Base-by-base conservation (phyloP, 64 coral and sea anemone genomes). In the Stichodactyla mertensii region DNA sequence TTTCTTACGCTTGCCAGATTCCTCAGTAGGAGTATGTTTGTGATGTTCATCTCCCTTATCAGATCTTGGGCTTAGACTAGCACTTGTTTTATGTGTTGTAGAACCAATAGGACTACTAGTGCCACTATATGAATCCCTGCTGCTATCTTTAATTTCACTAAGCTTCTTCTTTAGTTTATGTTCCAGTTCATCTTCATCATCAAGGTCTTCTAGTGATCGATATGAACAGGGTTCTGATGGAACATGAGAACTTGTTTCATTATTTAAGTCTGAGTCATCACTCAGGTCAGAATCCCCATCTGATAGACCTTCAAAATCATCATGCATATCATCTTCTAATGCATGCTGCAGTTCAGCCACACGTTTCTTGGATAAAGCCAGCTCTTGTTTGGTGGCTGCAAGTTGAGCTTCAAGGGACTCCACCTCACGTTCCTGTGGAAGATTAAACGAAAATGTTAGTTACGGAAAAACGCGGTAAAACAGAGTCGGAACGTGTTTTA, bases 221-320 rank as follows among this genome's bases (percentile, higher is more conserved):
- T 99, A 99, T 5, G 97, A 99, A 57, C 93, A 86, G 6, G 97
- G 90, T 52, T 99, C 97, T 10, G 97, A 99, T 0, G 90, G 93
- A 51, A 87, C 71, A 6, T 79, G 89, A 20, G 82, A 92, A 14
- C 83, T 88, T 14, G 87, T 84, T 61, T 88, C 85, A 2, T 89
- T 70, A n/a, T 88, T 62, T n/a, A 74, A 82, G 54, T 74, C 92
- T 14, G 79, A 64, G 58, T 94, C 88, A 66, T 97, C 93, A 71
- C 93, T 99, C 16, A 97, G 81, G 69, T 80, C 88, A 16, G 93
- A 92, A 8, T 93, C 89, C 27, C 91, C 92, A 20, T 93, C 77
- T 12, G 95, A 88, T 28, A 89, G 16, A 55, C 87, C 78, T 4
- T 93, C 92, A 11, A 83, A 86, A 84, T 93, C 92, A n/a, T 88